Conservation (phyloP, 2,113 vertebrate genomes). For the Eptesicus fuscus region DNA sequence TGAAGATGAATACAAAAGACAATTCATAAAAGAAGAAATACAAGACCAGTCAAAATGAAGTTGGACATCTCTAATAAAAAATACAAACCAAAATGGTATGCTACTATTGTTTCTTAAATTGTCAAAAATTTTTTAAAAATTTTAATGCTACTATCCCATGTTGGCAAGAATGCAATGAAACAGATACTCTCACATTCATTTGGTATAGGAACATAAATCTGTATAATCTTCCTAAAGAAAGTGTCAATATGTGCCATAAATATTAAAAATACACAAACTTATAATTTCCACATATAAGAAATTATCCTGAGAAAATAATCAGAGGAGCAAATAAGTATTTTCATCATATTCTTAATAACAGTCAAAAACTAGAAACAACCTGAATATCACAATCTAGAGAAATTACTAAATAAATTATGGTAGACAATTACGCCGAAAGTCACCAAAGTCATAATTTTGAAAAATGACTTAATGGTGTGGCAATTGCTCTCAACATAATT, state of each 20-base stretch:
- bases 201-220: neutral
- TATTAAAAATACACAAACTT: slow-evolving; percentile 21
- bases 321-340: neutral
- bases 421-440: neutral
- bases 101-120: neutral
- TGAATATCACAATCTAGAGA: neutral
- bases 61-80: neutral
- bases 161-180: slow-evolving; percentile 9
- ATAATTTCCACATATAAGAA: neutral
- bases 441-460: neutral
- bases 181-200: neutral
- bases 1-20: neutral
- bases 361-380: neutral
- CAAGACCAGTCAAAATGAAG: neutral
- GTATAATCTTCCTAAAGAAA: neutral
- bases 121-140: neutral
- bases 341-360: neutral
- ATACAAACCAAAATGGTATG: neutral
- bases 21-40: neutral
- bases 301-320: neutral
- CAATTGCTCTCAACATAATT: neutral
- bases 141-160: neutral
- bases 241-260: neutral
- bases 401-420: neutral
- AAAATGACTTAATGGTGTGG: slow-evolving; percentile 1